Evolutionary conservation across 2,888 invertebrate species (phyloP).

Genomic region (Ormyrus labotus): DNA sequence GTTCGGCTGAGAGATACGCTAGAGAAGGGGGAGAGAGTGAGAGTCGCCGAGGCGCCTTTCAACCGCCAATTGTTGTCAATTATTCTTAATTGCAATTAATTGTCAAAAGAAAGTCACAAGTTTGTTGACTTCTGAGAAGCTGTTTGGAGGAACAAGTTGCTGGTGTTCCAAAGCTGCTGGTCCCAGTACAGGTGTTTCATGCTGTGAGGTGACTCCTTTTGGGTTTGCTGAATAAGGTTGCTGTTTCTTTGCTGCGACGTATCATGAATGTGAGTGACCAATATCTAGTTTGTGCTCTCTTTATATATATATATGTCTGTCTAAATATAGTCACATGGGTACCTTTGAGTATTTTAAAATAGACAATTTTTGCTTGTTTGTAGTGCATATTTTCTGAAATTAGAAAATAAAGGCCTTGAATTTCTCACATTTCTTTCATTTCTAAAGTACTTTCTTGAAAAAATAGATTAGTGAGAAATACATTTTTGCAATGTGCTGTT

Average conservation of each 20-base stretch:
- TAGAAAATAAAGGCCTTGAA: too few relatives aligned
- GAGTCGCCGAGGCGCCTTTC: slow-evolving; percentile 15
- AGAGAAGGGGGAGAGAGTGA: not conserved
- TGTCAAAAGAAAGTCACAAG: slow-evolving; percentile 47
- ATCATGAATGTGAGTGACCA: slow-evolving; percentile 61
- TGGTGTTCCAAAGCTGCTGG: not conserved
- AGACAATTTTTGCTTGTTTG: slow-evolving; percentile 23
- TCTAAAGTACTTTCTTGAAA: too few relatives aligned
- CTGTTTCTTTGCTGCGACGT: slow-evolving; percentile 54
- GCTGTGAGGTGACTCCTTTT: not conserved
- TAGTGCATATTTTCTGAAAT: too few relatives aligned
- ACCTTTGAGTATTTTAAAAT: slow-evolving; percentile 45
- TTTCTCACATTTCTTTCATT: too few relatives aligned
- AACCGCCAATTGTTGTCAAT: slow-evolving; percentile 51
- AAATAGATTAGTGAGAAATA: too few relatives aligned
- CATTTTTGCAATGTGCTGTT: not conserved
- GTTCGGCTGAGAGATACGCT: not conserved
- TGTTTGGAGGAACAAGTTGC: not conserved
- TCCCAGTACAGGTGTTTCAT: slow-evolving; percentile 17
- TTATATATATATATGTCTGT: slow-evolving; percentile 15
- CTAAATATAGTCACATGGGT: slow-evolving; percentile 41
- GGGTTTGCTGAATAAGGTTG: slow-evolving; percentile 17
- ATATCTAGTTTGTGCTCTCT: slow-evolving; percentile 26
- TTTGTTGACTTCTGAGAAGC: slow-evolving; percentile 30
- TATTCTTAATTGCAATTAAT: slow-evolving; percentile 52